Base-by-base conservation (phyloP, 1,140 invertebrate species). In the Pygmarrhopalites habei region DNA sequence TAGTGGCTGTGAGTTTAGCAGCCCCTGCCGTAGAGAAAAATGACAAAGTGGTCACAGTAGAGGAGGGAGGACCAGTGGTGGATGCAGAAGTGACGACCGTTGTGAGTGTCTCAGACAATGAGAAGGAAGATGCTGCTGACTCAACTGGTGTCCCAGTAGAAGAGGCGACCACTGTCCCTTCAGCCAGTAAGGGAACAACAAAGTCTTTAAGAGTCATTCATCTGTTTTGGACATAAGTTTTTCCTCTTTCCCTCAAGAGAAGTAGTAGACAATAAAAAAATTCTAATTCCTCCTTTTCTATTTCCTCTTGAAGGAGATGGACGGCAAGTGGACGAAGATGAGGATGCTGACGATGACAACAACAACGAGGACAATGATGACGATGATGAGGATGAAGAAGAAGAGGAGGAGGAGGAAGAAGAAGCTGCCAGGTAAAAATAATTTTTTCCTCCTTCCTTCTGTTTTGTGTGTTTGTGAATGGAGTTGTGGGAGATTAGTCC, bases 321-420 rank as follows among this genome's bases (percentile, higher is more conserved):
- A 14, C 62, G 65, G 21, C 58, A 64, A 39, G 15, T 57, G 12
- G 64, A 61, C 17, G 68, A 67, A 2, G 65, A 70, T 7, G 68
- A 66, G 29, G 65, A 67, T 14, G 69, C 67, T 15, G 62, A 62
- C 2, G 66, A 71, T 4, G 65, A 61, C 3, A 61, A 60, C 2
- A 59, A 30, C 0, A 58, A 61, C 14, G 58, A 65, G 1, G 60
- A 65, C 19, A 66, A 63, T 44, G 66, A 71, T 28, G 69, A 71
- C 19, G 69, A 71, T 12, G 66, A 68, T n/a, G 66, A 71, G 5
- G 66, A 68, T 2, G 66, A 68, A 17, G 66, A 71, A 35, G 69
- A 68, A 21, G 64, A 64, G 19, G 66, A 62, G n/a, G 69, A 68
- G 2, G 61, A 66, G 51, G 66, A 66, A 19, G 65, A 49, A 15